phyloP scores from a whole-genome alignment of 1,140 invertebrate species.

The Melipona quadrifasciata region DNA sequence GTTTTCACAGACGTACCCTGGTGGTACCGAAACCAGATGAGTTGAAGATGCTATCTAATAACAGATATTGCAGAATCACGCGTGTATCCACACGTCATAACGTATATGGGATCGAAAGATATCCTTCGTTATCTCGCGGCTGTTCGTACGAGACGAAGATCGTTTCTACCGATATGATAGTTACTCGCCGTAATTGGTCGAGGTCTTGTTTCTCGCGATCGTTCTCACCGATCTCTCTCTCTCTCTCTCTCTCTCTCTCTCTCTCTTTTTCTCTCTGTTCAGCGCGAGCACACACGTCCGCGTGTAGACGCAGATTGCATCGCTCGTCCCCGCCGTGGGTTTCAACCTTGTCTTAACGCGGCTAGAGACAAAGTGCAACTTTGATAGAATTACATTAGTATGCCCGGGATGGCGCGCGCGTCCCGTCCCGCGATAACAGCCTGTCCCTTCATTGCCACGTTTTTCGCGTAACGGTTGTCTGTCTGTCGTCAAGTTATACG shows the following conservation, averaged over 20 bases:
- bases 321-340: background rate
- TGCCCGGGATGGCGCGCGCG: background rate
- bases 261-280: too few relatives aligned
- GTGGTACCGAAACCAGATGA: slow-evolving; percentile 23
- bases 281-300: too few relatives aligned
- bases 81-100: slow-evolving; percentile 34
- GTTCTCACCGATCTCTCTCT: slow-evolving; percentile 34
- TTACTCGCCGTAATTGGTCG: slow-evolving; percentile 65
- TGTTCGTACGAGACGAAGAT: slow-evolving; percentile 46
- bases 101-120: slow-evolving; percentile 32
- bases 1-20: background rate
- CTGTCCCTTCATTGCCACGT: slow-evolving; percentile 6
- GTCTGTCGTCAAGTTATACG: slow-evolving; percentile 7
- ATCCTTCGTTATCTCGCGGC: slow-evolving; percentile 35
- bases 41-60: slow-evolving; percentile 33
- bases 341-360: slow-evolving; percentile 1
- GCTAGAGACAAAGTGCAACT: slow-evolving; percentile 17
- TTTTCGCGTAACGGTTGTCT: slow-evolving; percentile 44
- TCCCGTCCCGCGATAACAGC: background rate
- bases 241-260: too few relatives aligned
- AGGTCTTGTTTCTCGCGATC: slow-evolving; percentile 38
- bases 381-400: slow-evolving; percentile 31
- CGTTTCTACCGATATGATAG: slow-evolving; percentile 64
- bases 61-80: slow-evolving; percentile 27
- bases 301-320: slow-evolving; percentile 13